Evolutionary conservation across 2,888 invertebrate genomes (phyloP), one percentile per base, ranked within the genome.

Genomic region (Drosophila formosana): DNA sequence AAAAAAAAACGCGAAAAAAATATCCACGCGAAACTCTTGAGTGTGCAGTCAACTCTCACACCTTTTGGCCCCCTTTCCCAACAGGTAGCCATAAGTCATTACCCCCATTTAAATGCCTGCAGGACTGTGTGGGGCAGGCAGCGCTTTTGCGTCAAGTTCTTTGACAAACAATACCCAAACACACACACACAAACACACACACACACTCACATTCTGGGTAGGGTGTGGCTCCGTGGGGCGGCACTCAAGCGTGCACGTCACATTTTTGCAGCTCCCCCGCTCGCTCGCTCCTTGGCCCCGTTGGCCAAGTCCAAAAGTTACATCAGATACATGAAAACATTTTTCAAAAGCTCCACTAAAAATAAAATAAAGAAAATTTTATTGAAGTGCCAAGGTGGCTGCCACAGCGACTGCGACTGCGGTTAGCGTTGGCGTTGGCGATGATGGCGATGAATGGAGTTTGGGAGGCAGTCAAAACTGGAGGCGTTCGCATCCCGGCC

Each of bases 271-370:
- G 30, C 50, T 30, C 53, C 43, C 45, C 46, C 39, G 37, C 57
- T 45, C 66, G 32, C 37, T 4, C n/a, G n/a, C 37, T 37, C 66
- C 49, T 2, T 11, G 6, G 32, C 32, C 32, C 69, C 64, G 13
- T 28, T 61, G 63, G 68, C 75, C 58, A 52, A 64, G 68, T 64
- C 79, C 79, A 79, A 84, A 88, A 72, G 82, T 74, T 67, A 72
- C 88, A 88, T 83, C 83, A 84, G 89, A 84, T 84, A 84, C 89
- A 84, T 83, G 83, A 86, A 86, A 77, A 83, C 78, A 78, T 82
- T 78, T 89, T 85, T 89, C 80, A 82, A 88, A 88, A 82, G 89
- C 82, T 72, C 52, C 88, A 85, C 85, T 85, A 89, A 85, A 85
- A 85, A 89, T 66, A 82, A 88, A 88, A 85, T 85, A 88, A 88